phyloP scores from a whole-genome alignment of 2,797 vertebrate species.

The Catamblyrhynchus diadema region DNA sequence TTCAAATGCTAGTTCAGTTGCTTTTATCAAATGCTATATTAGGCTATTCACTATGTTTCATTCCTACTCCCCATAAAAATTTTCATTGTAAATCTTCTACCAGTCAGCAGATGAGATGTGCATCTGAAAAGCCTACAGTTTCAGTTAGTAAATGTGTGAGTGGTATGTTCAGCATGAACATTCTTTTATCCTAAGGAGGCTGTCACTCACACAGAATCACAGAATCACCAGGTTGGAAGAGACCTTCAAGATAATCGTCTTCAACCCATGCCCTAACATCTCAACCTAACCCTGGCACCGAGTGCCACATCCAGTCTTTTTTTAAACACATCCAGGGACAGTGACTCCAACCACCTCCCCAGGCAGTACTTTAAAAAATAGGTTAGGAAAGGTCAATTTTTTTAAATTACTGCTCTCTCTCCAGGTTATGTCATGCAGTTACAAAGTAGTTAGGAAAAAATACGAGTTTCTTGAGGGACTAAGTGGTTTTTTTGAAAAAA shows the following conservation, averaged over 20 bases:
- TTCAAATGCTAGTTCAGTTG: background rate
- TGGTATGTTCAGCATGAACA: background rate
- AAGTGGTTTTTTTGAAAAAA: slow-evolving; percentile 59
- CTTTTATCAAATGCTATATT: background rate
- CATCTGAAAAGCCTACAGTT: background rate
- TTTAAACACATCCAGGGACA: background rate
- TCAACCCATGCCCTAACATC: background rate
- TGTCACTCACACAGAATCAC: background rate
- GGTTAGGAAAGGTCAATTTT: slow-evolving; percentile 76
- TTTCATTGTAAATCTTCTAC: background rate
- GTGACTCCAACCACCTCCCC: background rate
- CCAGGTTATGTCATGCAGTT: slow-evolving; percentile 77
- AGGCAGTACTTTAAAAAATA: background rate
- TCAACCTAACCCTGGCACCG: background rate
- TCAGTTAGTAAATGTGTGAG: background rate
- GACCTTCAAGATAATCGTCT: background rate
- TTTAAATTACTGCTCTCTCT: slow-evolving; percentile 79
- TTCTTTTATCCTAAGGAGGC: background rate
- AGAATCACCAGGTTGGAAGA: background rate
- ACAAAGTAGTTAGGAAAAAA: slow-evolving; percentile 78
- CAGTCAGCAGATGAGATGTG: background rate
- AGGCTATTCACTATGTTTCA: background rate
- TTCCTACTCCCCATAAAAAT: background rate
- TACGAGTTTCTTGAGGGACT: slow-evolving; percentile 67
- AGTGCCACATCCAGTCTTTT: background rate